Conservation (phyloP, 23 tunicate genomes). For the Ascidia mentula region DNA sequence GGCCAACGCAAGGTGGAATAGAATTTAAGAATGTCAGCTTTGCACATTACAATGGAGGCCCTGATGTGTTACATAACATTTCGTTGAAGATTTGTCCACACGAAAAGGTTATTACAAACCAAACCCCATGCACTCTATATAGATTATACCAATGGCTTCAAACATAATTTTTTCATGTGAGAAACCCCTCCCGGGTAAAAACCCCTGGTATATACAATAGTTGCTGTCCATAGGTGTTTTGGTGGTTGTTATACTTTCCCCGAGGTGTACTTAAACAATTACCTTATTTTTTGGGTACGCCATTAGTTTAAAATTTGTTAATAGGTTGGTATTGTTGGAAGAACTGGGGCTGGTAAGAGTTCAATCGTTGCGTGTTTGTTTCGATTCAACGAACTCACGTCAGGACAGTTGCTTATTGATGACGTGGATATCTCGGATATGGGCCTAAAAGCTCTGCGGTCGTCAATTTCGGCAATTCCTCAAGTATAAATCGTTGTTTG, state of each 20-base stretch:
- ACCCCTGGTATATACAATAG: no score
- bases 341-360: slow-evolving; percentile 91
- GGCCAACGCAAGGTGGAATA: slow-evolving; percentile 70
- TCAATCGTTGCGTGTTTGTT: slow-evolving; percentile 67
- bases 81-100: slow-evolving; percentile 33
- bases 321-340: slow-evolving; percentile 79
- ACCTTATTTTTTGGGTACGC: no score
- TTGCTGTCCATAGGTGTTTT: no score
- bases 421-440: slow-evolving; percentile 38
- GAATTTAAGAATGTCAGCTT: slow-evolving; percentile 47
- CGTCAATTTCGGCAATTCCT: slow-evolving; percentile 55
- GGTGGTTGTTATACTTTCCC: no score
- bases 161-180: no score
- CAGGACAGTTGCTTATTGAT: slow-evolving; percentile 59
- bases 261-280: no score
- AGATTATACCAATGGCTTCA: no score
- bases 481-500: no score
- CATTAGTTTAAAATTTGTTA: neutral
- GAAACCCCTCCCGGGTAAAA: no score
- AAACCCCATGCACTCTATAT: no score
- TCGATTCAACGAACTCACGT: slow-evolving; percentile 38
- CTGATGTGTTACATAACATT: slow-evolving; percentile 49
- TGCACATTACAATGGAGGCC: slow-evolving; percentile 84
- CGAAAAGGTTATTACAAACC: no score
- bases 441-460: slow-evolving; percentile 40